Evolutionary conservation across 2,888 invertebrate genomes (phyloP), one percentile per base, ranked within the genome.

Genomic region (Pollenia labialis): DNA sequence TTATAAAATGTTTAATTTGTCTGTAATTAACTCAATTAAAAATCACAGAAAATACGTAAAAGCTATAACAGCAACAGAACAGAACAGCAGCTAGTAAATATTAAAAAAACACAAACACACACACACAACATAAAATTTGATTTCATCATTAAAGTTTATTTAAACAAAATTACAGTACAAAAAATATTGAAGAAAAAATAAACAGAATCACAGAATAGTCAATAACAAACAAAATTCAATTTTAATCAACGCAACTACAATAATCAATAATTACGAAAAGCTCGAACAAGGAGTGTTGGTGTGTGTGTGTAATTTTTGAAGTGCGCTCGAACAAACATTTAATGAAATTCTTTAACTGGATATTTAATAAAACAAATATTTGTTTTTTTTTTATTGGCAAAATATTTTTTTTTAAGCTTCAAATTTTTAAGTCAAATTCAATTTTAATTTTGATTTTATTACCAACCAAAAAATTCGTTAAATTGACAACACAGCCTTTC

Each of bases 1-100:
- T 84, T 84, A 79, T 81, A 52, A 87, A 87, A 87, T 84, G 87
- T 81, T 87, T 87, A 87, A 87, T 87, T 87, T 84, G 84, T 69
- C 87, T 87, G 77, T 87, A 87, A 87, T 87, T 87, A 87, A 87
- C 84, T 84, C 84, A 87, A 87, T 84, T 87, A 84, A 87, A 86
- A 87, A 87, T 87, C 87, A 84, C 81, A 84, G 81, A 84, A 79
- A 79, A 44, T 69, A 60, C n/a, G 32, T 58, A 66, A 52, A 50
- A 74, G 44, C 72, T 64, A 56, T 18, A 64, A 62, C 32, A 64
- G 46, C 44, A 52, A 40, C 48, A 58, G 46, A 23, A 44, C 10
- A 8, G 14, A 50, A 18, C 14, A 23, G 16, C 56, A 48, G 42
- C 60, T 14, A 71, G 18, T 50, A 75, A 68, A 74, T 54, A 52